Evolutionary conservation across 2,113 vertebrate species (phyloP).

Genomic region (Eira barbara): DNA sequence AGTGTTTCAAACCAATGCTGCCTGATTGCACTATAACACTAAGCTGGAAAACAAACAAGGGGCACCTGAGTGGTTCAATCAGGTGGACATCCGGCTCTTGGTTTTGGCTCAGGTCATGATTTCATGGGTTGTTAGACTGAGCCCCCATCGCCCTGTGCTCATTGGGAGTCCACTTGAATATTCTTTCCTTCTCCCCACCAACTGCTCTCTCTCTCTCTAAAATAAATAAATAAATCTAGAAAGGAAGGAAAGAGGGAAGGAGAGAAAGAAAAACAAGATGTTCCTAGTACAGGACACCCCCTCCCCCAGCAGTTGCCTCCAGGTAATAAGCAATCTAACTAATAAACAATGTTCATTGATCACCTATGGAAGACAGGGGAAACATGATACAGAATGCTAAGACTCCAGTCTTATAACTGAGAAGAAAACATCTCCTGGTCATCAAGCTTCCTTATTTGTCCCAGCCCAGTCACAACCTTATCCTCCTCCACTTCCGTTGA

Average conservation of each 20-base stretch:
- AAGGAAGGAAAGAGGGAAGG: no score
- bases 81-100: background rate
- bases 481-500: background rate
- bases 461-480: background rate
- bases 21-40: background rate
- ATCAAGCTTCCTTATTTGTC: background rate
- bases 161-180: background rate
- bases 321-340: background rate
- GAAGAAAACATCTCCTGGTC: background rate
- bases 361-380: background rate
- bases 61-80: background rate
- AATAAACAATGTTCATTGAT: background rate
- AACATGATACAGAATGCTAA: background rate
- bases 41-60: slow-evolving; percentile 18
- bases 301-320: background rate
- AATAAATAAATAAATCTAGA: background rate
- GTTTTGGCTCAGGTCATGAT: background rate
- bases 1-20: slow-evolving; percentile 43
- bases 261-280: background rate
- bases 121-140: background rate
- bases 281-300: background rate
- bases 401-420: background rate
- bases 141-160: background rate
- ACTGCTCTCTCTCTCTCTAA: background rate
- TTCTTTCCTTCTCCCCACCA: background rate